Evolutionary conservation across 2,888 invertebrate genomes (phyloP), one percentile per base, ranked within the genome.

Genomic region (Diplolepis rosae): DNA sequence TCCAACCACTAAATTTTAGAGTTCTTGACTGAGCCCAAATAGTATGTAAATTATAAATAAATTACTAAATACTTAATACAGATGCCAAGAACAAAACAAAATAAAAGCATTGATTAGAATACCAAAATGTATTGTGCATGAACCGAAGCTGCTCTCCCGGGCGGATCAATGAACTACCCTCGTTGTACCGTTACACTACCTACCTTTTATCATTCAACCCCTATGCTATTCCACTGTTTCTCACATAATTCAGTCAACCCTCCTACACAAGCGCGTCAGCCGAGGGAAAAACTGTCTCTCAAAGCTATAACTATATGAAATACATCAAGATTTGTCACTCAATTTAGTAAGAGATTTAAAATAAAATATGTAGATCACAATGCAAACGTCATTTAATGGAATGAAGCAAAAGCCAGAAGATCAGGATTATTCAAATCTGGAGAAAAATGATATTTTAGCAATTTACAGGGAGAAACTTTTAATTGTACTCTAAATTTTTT

Each of bases 101-200:
- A n/a, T n/a, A n/a, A n/a, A n/a, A n/a, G 35, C 35, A 35, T 35
- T 61, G 7, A 24, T 11, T 3, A n/a, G 61, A 39, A 39, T 39
- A 22, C n/a, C 7, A 1, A 39, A 39, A 39, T 61, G 9, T 61
- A 61, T 61, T 9, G 61, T 39, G 15, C 22, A 27, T 7, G 24
- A 42, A 39, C 22, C 22, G 18, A 35, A 56, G 32, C 24, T 35
- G 35, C 56, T 56, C 56, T 56, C 32, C 67, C 56, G 54, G 65
- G 52, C 68, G 72, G 72, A 74, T 72, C 74, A 70, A 72, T 72
- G 72, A 68, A 72, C 74, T 69, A 70, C 74, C 74, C 72, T 65
- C 48, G 48, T 48, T 48, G 18, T 48, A 22, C 48, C 35, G 56
- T 66, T 45, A 24, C 65, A 24, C 39, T 61, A 61, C 24, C 61